These are phyloP conservation scores for Asbolus verrucosus DNA, from an alignment of 1,140 invertebrate genomes.

Conservation along the genomic window DNA sequence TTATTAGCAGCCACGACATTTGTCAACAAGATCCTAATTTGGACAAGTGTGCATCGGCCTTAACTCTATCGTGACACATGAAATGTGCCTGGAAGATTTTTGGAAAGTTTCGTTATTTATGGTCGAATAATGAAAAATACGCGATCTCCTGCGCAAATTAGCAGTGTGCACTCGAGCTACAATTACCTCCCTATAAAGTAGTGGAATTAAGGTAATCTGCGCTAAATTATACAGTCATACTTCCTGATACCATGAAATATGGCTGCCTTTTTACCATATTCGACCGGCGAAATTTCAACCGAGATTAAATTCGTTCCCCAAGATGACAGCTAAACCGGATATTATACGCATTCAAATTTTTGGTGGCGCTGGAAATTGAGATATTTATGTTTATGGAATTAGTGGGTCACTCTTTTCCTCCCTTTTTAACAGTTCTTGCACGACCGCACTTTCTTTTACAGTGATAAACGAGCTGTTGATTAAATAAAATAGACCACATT, in stretches of 20 bases:
- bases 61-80: constrained; percentile 33
- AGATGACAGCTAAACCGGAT: too few relatives aligned
- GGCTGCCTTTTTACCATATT: too few relatives aligned
- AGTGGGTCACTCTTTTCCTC: too few relatives aligned
- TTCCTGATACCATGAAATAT: constrained; percentile 6
- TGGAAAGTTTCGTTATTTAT: constrained; percentile 17
- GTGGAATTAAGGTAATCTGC: constrained; percentile 17
- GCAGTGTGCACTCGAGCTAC: background rate
- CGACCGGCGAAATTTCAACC: too few relatives aligned
- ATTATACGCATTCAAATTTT: too few relatives aligned
- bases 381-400: too few relatives aligned
- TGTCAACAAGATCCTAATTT: constrained; percentile 50
- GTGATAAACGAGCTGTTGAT: too few relatives aligned
- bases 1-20: constrained; percentile 44
- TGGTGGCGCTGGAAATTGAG: too few relatives aligned
- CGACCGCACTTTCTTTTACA: too few relatives aligned
- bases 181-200: constrained; percentile 23
- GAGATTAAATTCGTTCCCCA: too few relatives aligned
- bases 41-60: constrained; percentile 26
- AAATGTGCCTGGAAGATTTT: constrained; percentile 20
- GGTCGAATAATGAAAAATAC: constrained; percentile 10
- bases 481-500: too few relatives aligned
- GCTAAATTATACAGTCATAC: constrained; percentile 4
- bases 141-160: constrained; percentile 14
- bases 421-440: too few relatives aligned